These are phyloP conservation scores for Tetropium fuscum DNA, from an alignment of 2,888 invertebrate genomes.

Conservation along the genomic window DNA sequence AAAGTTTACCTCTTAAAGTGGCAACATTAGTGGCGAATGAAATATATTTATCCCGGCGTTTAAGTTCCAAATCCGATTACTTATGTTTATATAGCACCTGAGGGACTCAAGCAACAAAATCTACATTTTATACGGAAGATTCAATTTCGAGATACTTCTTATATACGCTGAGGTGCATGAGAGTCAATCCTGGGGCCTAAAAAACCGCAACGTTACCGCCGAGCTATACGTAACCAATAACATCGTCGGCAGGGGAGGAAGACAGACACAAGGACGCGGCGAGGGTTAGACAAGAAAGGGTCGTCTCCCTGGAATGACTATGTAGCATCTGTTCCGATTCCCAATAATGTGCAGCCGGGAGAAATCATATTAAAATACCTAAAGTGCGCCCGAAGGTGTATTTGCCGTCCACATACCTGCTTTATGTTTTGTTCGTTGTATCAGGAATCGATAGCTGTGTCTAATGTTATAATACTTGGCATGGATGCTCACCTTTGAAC, in stretches of 20 bases:
- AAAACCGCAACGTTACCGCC: constrained; percentile 56
- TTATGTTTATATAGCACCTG: constrained; percentile 45
- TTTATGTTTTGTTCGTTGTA: constrained; percentile 55
- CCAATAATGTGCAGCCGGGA: constrained; percentile 65
- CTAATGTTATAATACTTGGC: constrained; percentile 27
- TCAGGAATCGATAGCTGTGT: constrained; percentile 39
- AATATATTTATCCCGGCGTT: constrained; percentile 20
- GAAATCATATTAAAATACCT: constrained; percentile 65
- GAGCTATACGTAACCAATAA: constrained; percentile 60
- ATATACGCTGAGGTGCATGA: constrained; percentile 43
- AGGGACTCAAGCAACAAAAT: constrained; percentile 40
- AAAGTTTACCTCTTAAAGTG: background rate
- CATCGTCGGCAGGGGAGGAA: constrained; percentile 47
- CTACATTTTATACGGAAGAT: constrained; percentile 42
- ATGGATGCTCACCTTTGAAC: constrained; percentile 9
- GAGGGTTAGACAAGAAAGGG: constrained; percentile 37
- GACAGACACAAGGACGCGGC: constrained; percentile 23
- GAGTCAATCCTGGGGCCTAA: constrained; percentile 52
- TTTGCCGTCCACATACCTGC: constrained; percentile 62
- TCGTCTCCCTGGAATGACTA: constrained; percentile 51
- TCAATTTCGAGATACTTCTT: constrained; percentile 48
- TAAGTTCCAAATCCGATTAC: constrained; percentile 42
- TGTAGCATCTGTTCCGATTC: constrained; percentile 65
- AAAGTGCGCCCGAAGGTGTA: constrained; percentile 62
- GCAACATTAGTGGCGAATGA: background rate